phyloP scores from a whole-genome alignment of 2,888 invertebrate genomes.

The Autographa gamma region DNA sequence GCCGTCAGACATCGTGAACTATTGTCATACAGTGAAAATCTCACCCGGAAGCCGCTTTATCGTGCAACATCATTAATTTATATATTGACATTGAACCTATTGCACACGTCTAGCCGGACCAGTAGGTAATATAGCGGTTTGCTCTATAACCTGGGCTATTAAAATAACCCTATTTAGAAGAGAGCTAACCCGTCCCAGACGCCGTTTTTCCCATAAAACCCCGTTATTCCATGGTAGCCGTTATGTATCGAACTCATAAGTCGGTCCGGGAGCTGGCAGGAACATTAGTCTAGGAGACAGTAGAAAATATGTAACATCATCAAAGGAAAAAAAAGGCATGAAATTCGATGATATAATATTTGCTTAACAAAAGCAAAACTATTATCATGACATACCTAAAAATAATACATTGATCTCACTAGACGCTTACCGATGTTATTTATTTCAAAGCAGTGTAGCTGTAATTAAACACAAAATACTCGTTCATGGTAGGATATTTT shows the following conservation, averaged over 20 bases:
- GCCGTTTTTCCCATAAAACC: slow-evolving; percentile 43
- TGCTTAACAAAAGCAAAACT: too few relatives aligned
- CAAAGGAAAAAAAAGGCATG: too few relatives aligned
- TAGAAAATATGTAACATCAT: neutral
- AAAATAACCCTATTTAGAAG: slow-evolving; percentile 10
- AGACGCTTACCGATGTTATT: too few relatives aligned
- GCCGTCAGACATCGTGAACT: too few relatives aligned
- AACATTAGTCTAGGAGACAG: slow-evolving; percentile 28
- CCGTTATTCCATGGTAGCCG: slow-evolving; percentile 48
- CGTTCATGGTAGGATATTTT: too few relatives aligned
- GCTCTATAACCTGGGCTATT: neutral
- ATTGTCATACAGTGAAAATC: too few relatives aligned
- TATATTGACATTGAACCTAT: neutral
- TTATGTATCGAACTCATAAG: slow-evolving; percentile 53
- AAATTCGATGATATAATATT: too few relatives aligned
- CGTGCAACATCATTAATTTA: neutral
- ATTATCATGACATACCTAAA: too few relatives aligned
- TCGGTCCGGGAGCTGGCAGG: slow-evolving; percentile 40
- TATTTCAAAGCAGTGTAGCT: too few relatives aligned
- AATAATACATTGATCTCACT: too few relatives aligned
- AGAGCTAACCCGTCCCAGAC: slow-evolving; percentile 16
- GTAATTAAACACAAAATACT: too few relatives aligned
- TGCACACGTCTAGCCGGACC: neutral
- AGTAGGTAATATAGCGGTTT: neutral
- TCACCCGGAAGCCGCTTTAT: too few relatives aligned